Conservation (phyloP, 2,113 vertebrate genomes). For the Dinomys branickii region DNA sequence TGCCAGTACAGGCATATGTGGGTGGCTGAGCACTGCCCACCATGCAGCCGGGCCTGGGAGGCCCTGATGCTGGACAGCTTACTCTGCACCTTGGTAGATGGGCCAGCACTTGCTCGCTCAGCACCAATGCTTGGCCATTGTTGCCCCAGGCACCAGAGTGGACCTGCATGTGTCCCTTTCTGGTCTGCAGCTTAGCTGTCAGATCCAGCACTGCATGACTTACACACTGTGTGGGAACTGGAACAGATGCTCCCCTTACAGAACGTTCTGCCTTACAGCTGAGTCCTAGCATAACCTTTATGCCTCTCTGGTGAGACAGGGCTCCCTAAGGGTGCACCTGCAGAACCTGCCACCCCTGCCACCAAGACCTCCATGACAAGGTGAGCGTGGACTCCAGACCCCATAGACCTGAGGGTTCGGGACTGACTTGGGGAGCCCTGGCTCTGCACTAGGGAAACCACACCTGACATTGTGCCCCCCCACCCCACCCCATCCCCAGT, state of each 20-base stretch:
- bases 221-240: background rate
- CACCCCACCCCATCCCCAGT: background rate
- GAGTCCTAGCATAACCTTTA: rapidly evolving
- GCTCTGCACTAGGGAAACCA: too few species aligned
- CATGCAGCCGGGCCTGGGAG: background rate
- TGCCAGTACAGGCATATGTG: background rate
- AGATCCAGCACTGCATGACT: background rate
- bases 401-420: background rate
- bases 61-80: background rate
- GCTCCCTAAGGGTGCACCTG: background rate
- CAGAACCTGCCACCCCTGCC: too few species aligned
- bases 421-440: background rate
- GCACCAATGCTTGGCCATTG: too few species aligned
- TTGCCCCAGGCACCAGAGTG: too few species aligned
- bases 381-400: background rate
- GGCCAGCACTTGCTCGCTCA: too few species aligned
- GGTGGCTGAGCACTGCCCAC: background rate
- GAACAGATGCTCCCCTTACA: too few species aligned
- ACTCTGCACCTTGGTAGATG: background rate
- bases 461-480: too few species aligned
- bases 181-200: too few species aligned
- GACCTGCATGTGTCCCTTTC: background rate
- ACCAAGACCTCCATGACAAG: background rate
- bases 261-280: background rate
- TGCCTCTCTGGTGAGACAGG: background rate